Percentiles rank a stretch among this genome's conserved stretches.
Conservation (phyloP, 2,113 vertebrate species). For the Nothocercus julius region DNA sequence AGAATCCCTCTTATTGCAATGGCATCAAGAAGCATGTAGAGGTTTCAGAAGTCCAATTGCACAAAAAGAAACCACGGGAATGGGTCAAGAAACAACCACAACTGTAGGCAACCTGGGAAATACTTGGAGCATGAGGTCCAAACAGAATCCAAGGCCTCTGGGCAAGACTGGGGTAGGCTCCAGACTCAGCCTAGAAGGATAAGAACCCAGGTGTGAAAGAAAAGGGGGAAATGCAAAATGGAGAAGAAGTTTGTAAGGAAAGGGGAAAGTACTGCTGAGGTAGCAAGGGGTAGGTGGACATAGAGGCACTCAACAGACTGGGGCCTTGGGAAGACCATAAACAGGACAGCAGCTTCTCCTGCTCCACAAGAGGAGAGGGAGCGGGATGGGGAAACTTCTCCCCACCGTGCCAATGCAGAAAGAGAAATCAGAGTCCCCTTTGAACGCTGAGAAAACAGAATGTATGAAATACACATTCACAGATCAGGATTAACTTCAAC, state of each 20-base stretch:
- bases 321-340: neutral
- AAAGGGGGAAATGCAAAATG: neutral
- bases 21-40: fast-evolving
- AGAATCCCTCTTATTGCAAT: neutral
- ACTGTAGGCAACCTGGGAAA: neutral
- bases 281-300: neutral
- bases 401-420: neutral
- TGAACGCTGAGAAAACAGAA: neutral
- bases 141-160: neutral
- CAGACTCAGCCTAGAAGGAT: neutral
- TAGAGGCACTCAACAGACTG: neutral
- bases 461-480: neutral
- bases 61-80: neutral
- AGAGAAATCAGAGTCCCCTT: neutral
- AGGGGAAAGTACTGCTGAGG: neutral
- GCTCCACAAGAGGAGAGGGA: neutral
- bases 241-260: neutral
- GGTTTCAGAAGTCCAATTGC: neutral
- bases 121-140: neutral
- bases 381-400: neutral
- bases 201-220: neutral
- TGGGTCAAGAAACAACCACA: neutral
- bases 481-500: neutral
- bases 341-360: neutral
- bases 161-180: neutral